Evolutionary conservation across 2,113 vertebrate genomes (phyloP).

Genomic region (Silurus glanis): DNA sequence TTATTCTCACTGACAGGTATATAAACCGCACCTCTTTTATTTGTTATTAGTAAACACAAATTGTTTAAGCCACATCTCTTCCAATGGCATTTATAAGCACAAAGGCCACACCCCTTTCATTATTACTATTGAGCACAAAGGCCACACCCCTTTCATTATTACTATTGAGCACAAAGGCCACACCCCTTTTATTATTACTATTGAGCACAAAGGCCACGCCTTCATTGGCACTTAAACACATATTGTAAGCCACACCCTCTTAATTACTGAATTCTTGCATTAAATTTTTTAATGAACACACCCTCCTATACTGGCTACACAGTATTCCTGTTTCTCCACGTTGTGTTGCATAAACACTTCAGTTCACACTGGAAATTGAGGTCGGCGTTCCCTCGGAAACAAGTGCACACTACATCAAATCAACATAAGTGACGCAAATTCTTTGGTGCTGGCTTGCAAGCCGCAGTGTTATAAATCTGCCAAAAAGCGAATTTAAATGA

Average conservation of each 20-base stretch:
- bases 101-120: background rate
- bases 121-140: background rate
- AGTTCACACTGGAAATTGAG: background rate
- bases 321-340: background rate
- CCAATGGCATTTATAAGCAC: too few relatives aligned
- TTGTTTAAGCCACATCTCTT: background rate
- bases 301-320: background rate
- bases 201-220: too few relatives aligned
- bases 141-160: background rate
- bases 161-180: too few relatives aligned
- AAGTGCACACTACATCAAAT: background rate
- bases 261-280: too few relatives aligned
- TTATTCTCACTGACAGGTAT: too few relatives aligned
- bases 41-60: too few relatives aligned
- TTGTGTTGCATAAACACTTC: conserved; percentile 5
- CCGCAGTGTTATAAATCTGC: background rate
- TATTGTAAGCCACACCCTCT: too few relatives aligned
- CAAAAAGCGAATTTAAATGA: background rate
- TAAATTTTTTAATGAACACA: background rate
- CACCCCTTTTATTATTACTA: background rate
- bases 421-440: background rate
- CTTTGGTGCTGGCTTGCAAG: background rate
- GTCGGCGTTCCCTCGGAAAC: background rate
- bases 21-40: too few relatives aligned
- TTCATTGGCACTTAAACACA: background rate